These are phyloP conservation scores for Drosophila malerkotliana DNA, from an alignment of 1,140 invertebrate species.

Conservation along the genomic window DNA sequence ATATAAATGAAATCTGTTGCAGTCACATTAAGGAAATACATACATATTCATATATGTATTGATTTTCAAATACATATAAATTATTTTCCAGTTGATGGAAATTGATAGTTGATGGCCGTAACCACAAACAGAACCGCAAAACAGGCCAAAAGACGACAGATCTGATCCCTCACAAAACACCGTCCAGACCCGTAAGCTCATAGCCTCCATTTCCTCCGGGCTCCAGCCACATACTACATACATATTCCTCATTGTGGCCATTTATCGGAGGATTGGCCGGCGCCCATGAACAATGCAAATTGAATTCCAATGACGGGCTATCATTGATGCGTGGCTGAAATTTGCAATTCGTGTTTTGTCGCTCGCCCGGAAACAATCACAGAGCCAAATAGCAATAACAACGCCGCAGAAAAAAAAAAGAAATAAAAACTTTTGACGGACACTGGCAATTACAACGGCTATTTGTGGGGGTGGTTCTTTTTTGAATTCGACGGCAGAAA, in stretches of 20 bases:
- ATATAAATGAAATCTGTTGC: constrained; percentile 52
- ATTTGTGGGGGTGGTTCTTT: constrained; percentile 7
- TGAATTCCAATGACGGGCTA: constrained; percentile 78
- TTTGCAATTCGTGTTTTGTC: constrained; percentile 79
- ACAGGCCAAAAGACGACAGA: constrained; percentile 68
- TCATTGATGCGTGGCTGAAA: constrained; percentile 79
- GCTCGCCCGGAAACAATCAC: constrained; percentile 69
- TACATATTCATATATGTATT: background rate
- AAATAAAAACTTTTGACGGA: constrained; percentile 24
- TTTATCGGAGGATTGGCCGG: constrained; percentile 35
- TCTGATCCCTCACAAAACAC: constrained; percentile 1
- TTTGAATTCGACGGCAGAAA: background rate
- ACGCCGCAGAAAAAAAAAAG: constrained; percentile 9
- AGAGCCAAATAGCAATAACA: constrained; percentile 48
- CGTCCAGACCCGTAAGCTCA: background rate
- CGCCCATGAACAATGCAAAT: constrained; percentile 71
- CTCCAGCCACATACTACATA: too few relatives aligned
- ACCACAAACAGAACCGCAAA: constrained; percentile 53
- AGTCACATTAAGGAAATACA: constrained; percentile 18
- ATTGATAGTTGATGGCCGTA: constrained; percentile 59
- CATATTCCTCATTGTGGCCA: constrained; percentile 37
- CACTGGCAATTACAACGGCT: constrained; percentile 38
- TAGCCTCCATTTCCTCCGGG: background rate
- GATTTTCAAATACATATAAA: constrained; percentile 1
- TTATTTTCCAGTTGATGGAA: constrained; percentile 30